Percentiles rank a stretch among this genome's conserved stretches.
Conservation (phyloP, 2,888 invertebrate species). For the Eurytoma californica region DNA sequence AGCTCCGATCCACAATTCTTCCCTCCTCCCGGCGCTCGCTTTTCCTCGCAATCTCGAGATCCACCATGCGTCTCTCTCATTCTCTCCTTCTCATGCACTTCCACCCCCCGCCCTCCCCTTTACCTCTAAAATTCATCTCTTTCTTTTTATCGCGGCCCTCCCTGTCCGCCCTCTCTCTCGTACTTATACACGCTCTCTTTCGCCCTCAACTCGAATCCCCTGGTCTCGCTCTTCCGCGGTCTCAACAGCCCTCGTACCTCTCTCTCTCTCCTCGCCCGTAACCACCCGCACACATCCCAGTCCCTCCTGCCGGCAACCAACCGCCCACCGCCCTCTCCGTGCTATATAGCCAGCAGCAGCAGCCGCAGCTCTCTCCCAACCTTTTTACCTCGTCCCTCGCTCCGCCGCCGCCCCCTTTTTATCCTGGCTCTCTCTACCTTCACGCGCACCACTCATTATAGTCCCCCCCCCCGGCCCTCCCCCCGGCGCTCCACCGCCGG, state of each 20-base stretch:
- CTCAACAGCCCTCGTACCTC: background rate
- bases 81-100: background rate
- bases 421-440: conserved; percentile 57
- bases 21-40: conserved; percentile 25
- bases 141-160: conserved; percentile 32
- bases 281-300: background rate
- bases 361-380: conserved; percentile 57
- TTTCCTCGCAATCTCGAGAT: conserved; percentile 47
- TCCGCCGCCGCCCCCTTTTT: conserved; percentile 59
- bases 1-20: conserved; percentile 37
- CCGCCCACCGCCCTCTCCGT: conserved; percentile 3
- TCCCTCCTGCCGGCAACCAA: conserved; percentile 11
- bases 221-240: background rate
- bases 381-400: conserved; percentile 69
- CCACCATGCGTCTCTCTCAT: conserved; percentile 30
- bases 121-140: conserved; percentile 39
- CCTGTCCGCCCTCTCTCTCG: conserved; percentile 4
- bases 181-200: conserved; percentile 33
- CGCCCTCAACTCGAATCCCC: conserved; percentile 10
- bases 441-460: conserved; percentile 69
- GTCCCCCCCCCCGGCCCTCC: conserved; percentile 59
- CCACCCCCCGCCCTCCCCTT: background rate
- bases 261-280: conserved; percentile 22
- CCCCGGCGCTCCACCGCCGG: conserved; percentile 52
- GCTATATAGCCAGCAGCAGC: conserved; percentile 1